Evolutionary conservation across 2,888 invertebrate genomes (phyloP).

Genomic region (Drosophila prostipennis): DNA sequence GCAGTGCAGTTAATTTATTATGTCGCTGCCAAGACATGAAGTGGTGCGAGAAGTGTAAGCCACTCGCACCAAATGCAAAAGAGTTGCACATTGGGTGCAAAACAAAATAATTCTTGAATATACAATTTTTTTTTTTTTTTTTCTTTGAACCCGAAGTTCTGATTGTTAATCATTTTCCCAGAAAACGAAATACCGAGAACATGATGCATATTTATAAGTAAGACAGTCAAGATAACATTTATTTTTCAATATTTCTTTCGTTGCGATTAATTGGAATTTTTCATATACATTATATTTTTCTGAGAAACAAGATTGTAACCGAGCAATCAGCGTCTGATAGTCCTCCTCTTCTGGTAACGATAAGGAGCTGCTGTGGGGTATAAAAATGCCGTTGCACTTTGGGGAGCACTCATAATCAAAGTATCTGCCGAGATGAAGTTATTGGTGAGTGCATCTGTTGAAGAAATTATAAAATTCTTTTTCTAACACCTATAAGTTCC

Average conservation of each 20-base stretch:
- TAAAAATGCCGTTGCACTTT: too few relatives aligned
- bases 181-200: neutral
- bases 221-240: too few relatives aligned
- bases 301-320: neutral
- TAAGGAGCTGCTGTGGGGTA: neutral
- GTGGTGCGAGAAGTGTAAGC: slow-evolving; percentile 55
- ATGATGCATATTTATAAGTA: neutral
- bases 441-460: too few relatives aligned
- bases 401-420: too few relatives aligned
- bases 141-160: too few relatives aligned
- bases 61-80: slow-evolving; percentile 12
- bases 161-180: neutral
- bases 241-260: neutral
- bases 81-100: slow-evolving; percentile 18
- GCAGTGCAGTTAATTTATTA: slow-evolving; percentile 79
- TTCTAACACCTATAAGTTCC: neutral
- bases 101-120: too few relatives aligned
- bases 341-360: neutral
- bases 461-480: too few relatives aligned
- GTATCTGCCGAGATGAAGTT: too few relatives aligned
- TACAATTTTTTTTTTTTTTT: too few relatives aligned
- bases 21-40: slow-evolving; percentile 71
- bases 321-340: neutral
- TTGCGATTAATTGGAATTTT: neutral
- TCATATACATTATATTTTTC: neutral